A percentile compares a stretch with the other conserved stretches of the same genome.
These are phyloP conservation scores for Balearica regulorum DNA, from an alignment of 2,797 vertebrate genomes.

Conservation along the genomic window DNA sequence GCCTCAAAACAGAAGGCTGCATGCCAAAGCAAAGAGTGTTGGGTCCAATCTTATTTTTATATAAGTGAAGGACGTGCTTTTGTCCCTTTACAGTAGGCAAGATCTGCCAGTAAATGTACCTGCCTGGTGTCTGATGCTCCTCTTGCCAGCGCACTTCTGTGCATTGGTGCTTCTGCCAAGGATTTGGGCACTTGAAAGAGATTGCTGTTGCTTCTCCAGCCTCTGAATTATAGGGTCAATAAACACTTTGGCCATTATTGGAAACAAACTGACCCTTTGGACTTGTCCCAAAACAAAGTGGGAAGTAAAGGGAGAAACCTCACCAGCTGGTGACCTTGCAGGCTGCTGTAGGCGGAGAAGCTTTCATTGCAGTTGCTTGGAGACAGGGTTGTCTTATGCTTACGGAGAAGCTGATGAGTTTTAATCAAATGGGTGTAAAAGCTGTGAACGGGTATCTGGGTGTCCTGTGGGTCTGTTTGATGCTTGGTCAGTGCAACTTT, in stretches of 20 bases:
- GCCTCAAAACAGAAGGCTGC: not conserved
- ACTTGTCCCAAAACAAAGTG: not conserved
- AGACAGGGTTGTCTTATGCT: not conserved
- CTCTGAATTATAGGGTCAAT: not conserved
- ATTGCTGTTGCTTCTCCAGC: not conserved
- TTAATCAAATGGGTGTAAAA: not conserved
- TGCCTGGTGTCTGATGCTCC: not conserved
- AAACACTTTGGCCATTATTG: not conserved
- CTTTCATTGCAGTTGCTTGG: not conserved
- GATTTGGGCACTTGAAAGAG: not conserved
- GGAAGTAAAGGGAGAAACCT: not conserved
- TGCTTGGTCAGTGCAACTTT: not conserved
- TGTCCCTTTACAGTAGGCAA: not conserved
- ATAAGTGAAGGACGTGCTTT: not conserved
- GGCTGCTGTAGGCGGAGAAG: not conserved
- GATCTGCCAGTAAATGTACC: not conserved
- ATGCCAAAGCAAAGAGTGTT: not conserved
- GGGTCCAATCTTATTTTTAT: not conserved
- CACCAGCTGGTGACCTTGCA: not conserved
- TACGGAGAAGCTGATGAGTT: not conserved
- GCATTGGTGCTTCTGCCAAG: not conserved
- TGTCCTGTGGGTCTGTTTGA: not conserved
- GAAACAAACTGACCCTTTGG: not conserved
- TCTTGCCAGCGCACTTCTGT: not conserved
- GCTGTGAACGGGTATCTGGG: not conserved